A percentile compares a stretch with the other conserved stretches of the same genome.
These are phyloP conservation scores for Eidolon dupreanum DNA, from an alignment of 2,797 vertebrate genomes.

Conservation along the genomic window DNA sequence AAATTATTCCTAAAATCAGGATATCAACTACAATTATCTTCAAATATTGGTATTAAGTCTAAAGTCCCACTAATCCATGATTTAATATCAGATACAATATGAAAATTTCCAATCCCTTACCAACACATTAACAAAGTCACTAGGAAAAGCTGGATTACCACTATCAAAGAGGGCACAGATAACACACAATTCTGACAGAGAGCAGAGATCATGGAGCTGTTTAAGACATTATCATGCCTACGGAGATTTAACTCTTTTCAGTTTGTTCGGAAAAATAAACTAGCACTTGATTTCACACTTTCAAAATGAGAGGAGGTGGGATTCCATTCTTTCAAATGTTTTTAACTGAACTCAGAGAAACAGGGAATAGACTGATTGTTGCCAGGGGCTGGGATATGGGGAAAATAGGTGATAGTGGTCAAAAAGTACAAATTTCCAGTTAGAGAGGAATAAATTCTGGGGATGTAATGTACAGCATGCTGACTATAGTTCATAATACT, in stretches of 20 bases:
- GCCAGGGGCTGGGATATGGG: too few species aligned
- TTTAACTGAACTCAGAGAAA: neutral
- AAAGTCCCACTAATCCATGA: neutral
- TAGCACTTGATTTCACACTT: neutral
- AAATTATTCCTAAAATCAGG: slow-evolving; percentile 11
- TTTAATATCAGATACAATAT: neutral
- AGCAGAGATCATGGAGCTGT: neutral
- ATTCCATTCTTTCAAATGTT: neutral
- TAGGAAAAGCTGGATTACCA: neutral
- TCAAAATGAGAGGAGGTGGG: neutral
- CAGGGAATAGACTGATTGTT: neutral
- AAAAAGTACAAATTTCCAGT: neutral
- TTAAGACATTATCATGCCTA: neutral
- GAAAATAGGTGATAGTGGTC: neutral
- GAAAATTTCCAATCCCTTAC: neutral
- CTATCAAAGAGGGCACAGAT: neutral
- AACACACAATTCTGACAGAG: neutral
- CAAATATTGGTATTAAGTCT: neutral
- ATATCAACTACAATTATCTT: neutral
- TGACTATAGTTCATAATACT: neutral
- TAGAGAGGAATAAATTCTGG: neutral
- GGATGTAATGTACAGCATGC: neutral
- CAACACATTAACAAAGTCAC: neutral
- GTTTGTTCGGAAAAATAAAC: neutral
- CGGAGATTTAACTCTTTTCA: neutral